These are phyloP conservation scores for Apistogramma diplotaenia DNA, from an alignment of 2,113 vertebrate genomes.

Conservation along the genomic window DNA sequence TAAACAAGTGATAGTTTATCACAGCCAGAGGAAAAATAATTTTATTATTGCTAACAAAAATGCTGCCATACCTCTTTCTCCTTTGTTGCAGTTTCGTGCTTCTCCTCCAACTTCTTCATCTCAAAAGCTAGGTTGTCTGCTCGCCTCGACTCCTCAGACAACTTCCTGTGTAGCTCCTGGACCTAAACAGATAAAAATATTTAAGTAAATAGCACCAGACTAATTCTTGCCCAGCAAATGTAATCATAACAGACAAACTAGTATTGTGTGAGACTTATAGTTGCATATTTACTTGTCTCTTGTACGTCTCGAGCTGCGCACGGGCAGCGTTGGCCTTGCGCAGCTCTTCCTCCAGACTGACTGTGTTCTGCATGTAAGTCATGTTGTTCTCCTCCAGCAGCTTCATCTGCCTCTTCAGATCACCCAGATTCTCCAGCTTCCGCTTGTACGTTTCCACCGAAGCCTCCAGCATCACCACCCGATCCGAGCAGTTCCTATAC, in stretches of 20 bases:
- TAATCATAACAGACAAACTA: background rate
- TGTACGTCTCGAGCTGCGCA: slow-evolving; percentile 91
- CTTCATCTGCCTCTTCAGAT: slow-evolving; percentile 93
- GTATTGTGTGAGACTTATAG: background rate
- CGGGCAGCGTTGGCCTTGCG: slow-evolving; percentile 95
- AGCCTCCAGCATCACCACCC: slow-evolving; percentile 89
- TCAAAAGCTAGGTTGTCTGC: slow-evolving; percentile 93
- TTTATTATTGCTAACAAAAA: background rate
- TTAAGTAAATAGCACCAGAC: background rate
- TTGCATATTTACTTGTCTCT: slow-evolving; percentile 82
- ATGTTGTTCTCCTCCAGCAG: slow-evolving; percentile 94
- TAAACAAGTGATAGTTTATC: background rate
- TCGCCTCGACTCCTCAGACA: slow-evolving; percentile 90
- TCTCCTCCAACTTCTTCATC: slow-evolving; percentile 91
- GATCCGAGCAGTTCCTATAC: slow-evolving; percentile 84
- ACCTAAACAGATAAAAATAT: slow-evolving; percentile 77
- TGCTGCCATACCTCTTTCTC: slow-evolving; percentile 88
- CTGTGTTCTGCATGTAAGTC: slow-evolving; percentile 96
- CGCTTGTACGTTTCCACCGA: slow-evolving; percentile 92
- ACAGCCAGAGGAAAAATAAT: background rate
- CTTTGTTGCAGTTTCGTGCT: slow-evolving; percentile 87
- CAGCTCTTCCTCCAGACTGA: slow-evolving; percentile 94
- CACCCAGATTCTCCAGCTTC: slow-evolving; percentile 92
- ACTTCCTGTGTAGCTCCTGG: slow-evolving; percentile 90
- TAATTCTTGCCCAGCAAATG: background rate